A percentile compares a stretch with the other conserved stretches of the same genome.
Evolutionary conservation across 2,113 vertebrate species (phyloP).

Genomic region (Lutjanus erythropterus): DNA sequence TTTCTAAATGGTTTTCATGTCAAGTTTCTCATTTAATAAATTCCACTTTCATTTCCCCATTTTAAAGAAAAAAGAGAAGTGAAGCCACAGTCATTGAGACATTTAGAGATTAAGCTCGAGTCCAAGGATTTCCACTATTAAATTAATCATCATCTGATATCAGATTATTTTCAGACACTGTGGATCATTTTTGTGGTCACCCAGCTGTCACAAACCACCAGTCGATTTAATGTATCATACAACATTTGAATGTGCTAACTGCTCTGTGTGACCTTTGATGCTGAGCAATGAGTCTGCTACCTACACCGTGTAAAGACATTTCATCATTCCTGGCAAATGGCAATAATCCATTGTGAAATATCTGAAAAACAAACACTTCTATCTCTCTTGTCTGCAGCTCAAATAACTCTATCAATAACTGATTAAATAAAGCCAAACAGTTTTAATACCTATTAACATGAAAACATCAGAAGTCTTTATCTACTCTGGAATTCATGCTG

Average conservation of each 20-base stretch:
- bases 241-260: not conserved
- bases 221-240: not conserved
- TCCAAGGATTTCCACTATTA: not conserved
- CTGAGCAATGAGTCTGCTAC: too few species aligned
- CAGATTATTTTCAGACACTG: not conserved
- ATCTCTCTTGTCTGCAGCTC: not conserved
- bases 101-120: not conserved
- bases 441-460: conserved; percentile 7
- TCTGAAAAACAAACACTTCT: conserved; percentile 18
- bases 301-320: not conserved
- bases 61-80: conserved; percentile 17
- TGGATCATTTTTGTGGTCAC: not conserved
- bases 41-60: conserved; percentile 7
- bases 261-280: not conserved
- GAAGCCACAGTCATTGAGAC: not conserved
- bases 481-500: not conserved
- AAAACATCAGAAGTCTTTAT: not conserved
- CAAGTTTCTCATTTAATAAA: not conserved
- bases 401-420: conserved; percentile 4
- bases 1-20: not conserved
- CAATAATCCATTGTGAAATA: not conserved
- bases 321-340: not conserved
- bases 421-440: not conserved
- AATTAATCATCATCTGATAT: not conserved
- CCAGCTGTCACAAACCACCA: not conserved